Evolutionary conservation across 2,113 vertebrate genomes (phyloP).

Genomic region (Cyprinodon brontotheroides): DNA sequence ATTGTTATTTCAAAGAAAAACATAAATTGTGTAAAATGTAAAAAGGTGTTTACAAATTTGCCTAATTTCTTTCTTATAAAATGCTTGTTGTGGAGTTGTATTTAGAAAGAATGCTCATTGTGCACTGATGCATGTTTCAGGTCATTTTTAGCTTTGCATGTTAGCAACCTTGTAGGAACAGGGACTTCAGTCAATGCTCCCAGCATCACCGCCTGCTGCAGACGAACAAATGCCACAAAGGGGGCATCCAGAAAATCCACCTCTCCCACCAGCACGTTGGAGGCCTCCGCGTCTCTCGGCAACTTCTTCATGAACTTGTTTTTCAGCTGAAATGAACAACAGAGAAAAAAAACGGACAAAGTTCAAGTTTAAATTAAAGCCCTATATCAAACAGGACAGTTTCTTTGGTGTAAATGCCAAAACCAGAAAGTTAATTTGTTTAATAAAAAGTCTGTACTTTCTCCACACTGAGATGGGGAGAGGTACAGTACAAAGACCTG

Average conservation of each 20-base stretch:
- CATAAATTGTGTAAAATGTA: no score
- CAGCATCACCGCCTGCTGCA: constrained; percentile 96
- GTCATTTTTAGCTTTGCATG: background rate
- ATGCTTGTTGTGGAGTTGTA: no score
- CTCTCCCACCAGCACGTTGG: constrained; percentile 96
- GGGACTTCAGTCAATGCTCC: constrained; percentile 96
- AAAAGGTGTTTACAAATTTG: no score
- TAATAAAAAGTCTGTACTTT: constrained; percentile 1
- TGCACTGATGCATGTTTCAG: background rate
- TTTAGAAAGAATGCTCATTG: background rate
- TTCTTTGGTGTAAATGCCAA: constrained; percentile 48
- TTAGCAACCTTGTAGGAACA: constrained; percentile 89
- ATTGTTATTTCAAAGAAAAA: no score
- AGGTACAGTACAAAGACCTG: constrained; percentile 12
- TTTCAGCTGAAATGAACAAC: constrained; percentile 83
- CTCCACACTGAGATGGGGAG: background rate
- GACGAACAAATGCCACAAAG: constrained; percentile 94
- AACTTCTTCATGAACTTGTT: constrained; percentile 99
- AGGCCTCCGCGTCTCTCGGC: constrained; percentile 96
- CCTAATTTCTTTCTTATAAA: no score
- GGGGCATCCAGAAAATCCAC: constrained; percentile 94
- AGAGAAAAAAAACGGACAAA: background rate
- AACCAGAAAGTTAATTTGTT: background rate
- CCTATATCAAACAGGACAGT: constrained; percentile 33
- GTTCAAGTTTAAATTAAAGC: constrained; percentile 6